Conservation (phyloP, 2,888 invertebrate species). For the Gibbula magus region DNA sequence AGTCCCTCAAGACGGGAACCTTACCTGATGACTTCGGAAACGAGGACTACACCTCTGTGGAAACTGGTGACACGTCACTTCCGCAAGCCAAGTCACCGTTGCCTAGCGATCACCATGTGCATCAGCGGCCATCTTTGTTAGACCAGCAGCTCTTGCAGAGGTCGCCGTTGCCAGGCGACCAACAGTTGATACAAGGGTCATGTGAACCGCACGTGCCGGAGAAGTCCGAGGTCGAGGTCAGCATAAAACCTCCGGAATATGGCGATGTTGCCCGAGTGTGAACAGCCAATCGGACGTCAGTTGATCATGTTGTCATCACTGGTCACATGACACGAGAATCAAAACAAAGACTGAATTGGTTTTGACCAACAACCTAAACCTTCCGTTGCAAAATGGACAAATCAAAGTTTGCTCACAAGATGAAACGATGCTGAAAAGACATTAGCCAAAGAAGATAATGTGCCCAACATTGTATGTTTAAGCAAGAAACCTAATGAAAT, state of each 20-base stretch:
- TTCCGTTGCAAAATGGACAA: no score
- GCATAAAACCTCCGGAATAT: constrained; percentile 52
- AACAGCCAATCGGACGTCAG: not conserved
- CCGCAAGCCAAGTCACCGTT: constrained; percentile 43
- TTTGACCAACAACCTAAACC: no score
- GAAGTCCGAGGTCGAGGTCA: constrained; percentile 59
- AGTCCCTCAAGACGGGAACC: constrained; percentile 55
- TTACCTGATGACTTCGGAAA: constrained; percentile 47
- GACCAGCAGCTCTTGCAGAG: constrained; percentile 24
- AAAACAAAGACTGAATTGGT: no score
- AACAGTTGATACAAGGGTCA: not conserved
- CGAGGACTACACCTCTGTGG: constrained; percentile 57
- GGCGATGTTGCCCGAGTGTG: constrained; percentile 46
- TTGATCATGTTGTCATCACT: no score
- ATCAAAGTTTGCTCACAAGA: no score
- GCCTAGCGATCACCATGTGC: constrained; percentile 5
- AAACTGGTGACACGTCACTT: constrained; percentile 60
- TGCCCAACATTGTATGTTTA: no score
- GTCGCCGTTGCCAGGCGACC: constrained; percentile 25
- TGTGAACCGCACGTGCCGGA: constrained; percentile 33
- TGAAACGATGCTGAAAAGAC: no score
- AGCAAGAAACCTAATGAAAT: no score
- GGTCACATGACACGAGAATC: no score
- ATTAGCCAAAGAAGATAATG: no score
- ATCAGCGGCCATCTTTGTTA: not conserved